phyloP scores from a whole-genome alignment of 2,113 vertebrate genomes.

The Osmerus eperlanus region DNA sequence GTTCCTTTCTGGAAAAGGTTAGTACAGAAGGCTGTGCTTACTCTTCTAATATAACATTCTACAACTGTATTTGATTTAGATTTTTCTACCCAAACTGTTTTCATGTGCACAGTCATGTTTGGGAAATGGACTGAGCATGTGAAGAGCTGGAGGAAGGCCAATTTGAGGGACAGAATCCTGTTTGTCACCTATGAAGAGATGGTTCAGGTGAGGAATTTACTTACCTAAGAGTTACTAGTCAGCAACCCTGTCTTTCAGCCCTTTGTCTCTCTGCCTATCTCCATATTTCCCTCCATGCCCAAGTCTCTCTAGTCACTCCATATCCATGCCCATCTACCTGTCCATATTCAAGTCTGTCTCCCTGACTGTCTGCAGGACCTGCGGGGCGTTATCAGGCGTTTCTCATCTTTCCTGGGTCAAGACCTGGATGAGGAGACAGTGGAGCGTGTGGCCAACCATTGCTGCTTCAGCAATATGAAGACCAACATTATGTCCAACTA shows the following conservation, averaged over 20 bases:
- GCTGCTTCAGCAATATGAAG: conserved; percentile 73
- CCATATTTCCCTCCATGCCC: not conserved
- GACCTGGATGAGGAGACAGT: conserved; percentile 59
- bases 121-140: conserved; percentile 78
- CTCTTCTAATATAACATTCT: too few species aligned
- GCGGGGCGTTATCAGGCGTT: conserved; percentile 43
- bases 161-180: conserved; percentile 68
- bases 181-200: conserved; percentile 75
- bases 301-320: not conserved
- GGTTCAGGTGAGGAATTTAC: conserved; percentile 55
- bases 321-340: not conserved
- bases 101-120: conserved; percentile 62
- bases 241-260: not conserved
- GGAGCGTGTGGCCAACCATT: conserved; percentile 60
- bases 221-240: not conserved
- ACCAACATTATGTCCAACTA: conserved; percentile 74
- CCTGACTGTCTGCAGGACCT: conserved; percentile 64
- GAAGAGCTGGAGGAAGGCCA: conserved; percentile 67
- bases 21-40: conserved; percentile 19
- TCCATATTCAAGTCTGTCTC: not conserved
- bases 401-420: conserved; percentile 68
- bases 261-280: not conserved
- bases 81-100: not conserved
- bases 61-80: not conserved
- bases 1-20: conserved; percentile 70